Evolutionary conservation across 2,113 vertebrate species (phyloP), one percentile per base, ranked within the genome.

Genomic region (Triplophysa dalaica): DNA sequence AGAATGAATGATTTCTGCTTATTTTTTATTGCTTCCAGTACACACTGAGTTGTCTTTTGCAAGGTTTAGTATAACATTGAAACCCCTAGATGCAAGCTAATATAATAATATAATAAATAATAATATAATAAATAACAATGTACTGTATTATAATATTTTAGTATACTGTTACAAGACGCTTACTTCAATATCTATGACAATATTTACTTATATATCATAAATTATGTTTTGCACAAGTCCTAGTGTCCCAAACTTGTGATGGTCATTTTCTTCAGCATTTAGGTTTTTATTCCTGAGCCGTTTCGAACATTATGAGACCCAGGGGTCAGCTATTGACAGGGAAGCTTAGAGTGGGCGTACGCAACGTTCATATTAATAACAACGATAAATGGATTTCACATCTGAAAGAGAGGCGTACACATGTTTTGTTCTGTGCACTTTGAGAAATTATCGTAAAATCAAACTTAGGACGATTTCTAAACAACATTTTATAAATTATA

Each of bases 241-340:
- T 13, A 4, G 14, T 12, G 10, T 48, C 14, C 45, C 3, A 75
- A 38, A 21, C 22, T 17, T 29, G 70, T 8, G 17, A 13, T 67
- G 78, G 17, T 68, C 61, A 26, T 72, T 79, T 43, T 14, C 16
- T 9, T 24, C 38, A 17, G 45, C 58, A 14, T 11, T 22, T 11
- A 21, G 5, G 58, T 73, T 38, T 74, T 43, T 65, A 41, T 74
- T 74, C 61, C 61, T 21, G 48, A 80, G 50, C 19, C 48, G 54
- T 48, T 66, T 38, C 19, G 19, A 67, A 67, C 52, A 48, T 60
- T 70, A 68, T 41, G 22, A 73, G 65, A 8, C 66, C 22, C 13
- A 50, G 69, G 56, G 7, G 33, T 38, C 33, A 38, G 5, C 33
- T 7, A 38, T 8, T 38, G 33, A 38, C 33, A 38, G 33, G 24